These are phyloP conservation scores for Myopa tessellatipennis DNA, from an alignment of 2,888 invertebrate species.

Conservation along the genomic window DNA sequence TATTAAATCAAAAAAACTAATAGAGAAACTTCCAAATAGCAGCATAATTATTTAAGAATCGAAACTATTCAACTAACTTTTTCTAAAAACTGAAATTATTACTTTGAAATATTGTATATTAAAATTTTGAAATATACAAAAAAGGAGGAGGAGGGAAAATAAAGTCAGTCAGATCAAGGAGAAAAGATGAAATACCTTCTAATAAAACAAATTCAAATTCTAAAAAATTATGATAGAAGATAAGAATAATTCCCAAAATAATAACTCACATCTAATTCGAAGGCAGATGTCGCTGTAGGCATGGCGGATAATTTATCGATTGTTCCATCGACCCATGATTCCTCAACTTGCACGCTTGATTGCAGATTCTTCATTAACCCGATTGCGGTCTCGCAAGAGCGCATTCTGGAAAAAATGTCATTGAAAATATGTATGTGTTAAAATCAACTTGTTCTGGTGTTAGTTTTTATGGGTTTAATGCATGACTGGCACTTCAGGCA, in stretches of 20 bases:
- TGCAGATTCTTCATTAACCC: slow-evolving; percentile 91
- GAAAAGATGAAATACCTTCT: slow-evolving; percentile 10
- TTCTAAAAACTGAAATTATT: too few species aligned
- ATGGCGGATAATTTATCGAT: slow-evolving; percentile 82
- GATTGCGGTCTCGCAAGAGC: slow-evolving; percentile 91
- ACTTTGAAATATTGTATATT: too few species aligned
- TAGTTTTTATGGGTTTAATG: slow-evolving; percentile 8
- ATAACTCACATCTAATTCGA: slow-evolving; percentile 68
- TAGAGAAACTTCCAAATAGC: too few species aligned
- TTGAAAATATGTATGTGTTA: not conserved
- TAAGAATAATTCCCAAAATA: slow-evolving; percentile 27
- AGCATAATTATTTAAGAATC: too few species aligned
- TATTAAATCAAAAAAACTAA: too few species aligned
- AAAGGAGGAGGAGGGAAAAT: not conserved
- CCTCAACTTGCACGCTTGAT: slow-evolving; percentile 87
- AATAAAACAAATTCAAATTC: slow-evolving; percentile 17
- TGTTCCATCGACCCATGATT: slow-evolving; percentile 89
- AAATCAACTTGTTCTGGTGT: slow-evolving; percentile 32
- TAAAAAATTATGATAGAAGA: slow-evolving; percentile 35
- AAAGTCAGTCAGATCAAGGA: not conserved
- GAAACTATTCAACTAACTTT: too few species aligned
- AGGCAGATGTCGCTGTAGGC: slow-evolving; percentile 73
- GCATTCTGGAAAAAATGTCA: slow-evolving; percentile 72
- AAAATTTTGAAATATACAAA: not conserved
- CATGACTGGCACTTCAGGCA: slow-evolving; percentile 8